Percentiles rank a stretch among this genome's conserved stretches.
These are phyloP conservation scores for Solenodon paradoxus DNA, from an alignment of 2,113 vertebrate species.

Conservation along the genomic window DNA sequence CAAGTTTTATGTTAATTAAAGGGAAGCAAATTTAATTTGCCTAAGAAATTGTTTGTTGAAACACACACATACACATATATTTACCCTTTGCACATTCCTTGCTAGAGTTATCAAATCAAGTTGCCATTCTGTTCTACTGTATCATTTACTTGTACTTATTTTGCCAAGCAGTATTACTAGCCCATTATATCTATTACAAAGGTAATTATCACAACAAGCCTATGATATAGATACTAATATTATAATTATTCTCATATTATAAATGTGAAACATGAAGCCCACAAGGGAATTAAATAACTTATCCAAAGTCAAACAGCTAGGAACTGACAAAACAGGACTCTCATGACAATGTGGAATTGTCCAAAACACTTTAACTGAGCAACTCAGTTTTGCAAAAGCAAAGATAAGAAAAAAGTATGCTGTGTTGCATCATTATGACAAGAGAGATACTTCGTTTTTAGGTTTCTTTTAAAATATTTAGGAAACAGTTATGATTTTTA, in stretches of 20 bases:
- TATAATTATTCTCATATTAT: neutral
- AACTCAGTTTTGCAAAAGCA: neutral
- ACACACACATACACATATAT: neutral
- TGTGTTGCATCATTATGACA: neutral
- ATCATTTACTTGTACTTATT: neutral
- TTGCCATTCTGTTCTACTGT: neutral
- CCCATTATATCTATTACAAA: neutral
- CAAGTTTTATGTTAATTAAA: neutral
- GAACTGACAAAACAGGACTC: neutral
- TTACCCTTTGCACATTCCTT: neutral
- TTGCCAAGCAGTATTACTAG: neutral
- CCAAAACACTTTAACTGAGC: neutral
- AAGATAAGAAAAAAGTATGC: neutral
- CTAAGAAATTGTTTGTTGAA: constrained; percentile 20
- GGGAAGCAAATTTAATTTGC: neutral
- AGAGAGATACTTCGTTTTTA: neutral
- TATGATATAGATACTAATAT: neutral
- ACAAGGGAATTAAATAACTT: neutral
- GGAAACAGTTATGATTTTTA: neutral
- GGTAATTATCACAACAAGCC: neutral
- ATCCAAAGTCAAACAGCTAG: neutral
- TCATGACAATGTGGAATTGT: neutral
- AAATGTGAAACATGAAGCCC: neutral
- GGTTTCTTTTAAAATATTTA: neutral
- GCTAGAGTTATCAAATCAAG: neutral